Evolutionary conservation across 2,888 invertebrate genomes (phyloP), one percentile per base, ranked within the genome.

Genomic region (Pardosa pseudoannulata): DNA sequence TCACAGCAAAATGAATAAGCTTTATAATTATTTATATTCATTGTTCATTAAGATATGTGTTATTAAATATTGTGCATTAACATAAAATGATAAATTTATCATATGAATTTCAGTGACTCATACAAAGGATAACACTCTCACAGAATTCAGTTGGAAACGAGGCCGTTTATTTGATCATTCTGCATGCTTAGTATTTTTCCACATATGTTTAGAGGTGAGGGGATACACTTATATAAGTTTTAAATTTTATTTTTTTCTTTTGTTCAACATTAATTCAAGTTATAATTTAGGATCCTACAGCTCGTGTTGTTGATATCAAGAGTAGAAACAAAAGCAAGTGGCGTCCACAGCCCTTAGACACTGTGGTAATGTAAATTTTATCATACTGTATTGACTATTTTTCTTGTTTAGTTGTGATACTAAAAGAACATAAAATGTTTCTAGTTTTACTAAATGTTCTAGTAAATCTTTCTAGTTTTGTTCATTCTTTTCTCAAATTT

Each of bases 261-360:
- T 19, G n/a, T 11, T 23, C 0, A 19, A n/a, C 27, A 16, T 31
- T 62, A 32, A 7, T 28, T 28, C n/a, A 32, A 50, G 41, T 72
- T 56, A 39, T 87, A 83, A 29, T 62, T n/a, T 95, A 96, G 90
- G 94, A 94, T 89, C 95, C 95, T 0, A 92, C 91, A 5, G 97
- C 97, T 0, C 94, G 93, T 2, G 96, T 98, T 0, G 93, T 94
- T 78, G 94, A 93, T 89, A 95, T 97, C 1, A 94, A 94, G 74
- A 95, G 95, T 70, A 97, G 97, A 92, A 96, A 96, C 0, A 99
- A 98, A 92, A 96, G 94, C 88, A 98, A 98, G 92, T 99, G 98
- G 98, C 93, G 99, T 88, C 99, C 99, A 0, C 91, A 95, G 79
- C 97, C 99, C 1, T 92, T 99, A 89, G 99, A 99, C 91, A 99